A percentile compares a stretch with the other conserved stretches of the same genome.
Conservation (phyloP, 2,888 invertebrate genomes). For the Suillia variegata region DNA sequence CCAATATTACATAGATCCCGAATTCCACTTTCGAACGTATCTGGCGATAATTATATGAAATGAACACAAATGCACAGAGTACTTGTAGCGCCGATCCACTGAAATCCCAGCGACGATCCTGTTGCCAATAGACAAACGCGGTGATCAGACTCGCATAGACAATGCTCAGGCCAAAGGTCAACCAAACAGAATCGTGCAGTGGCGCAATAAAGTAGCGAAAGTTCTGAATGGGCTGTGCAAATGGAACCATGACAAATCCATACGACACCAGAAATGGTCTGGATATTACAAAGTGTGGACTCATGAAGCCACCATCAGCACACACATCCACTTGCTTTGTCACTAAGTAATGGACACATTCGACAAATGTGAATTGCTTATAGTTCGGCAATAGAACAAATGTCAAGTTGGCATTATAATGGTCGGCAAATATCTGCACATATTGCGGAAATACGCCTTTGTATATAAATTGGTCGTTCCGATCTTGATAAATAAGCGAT, state of each 20-base stretch:
- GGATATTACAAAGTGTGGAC: too few species aligned
- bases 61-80: slow-evolving; percentile 12
- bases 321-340: too few species aligned
- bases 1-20: slow-evolving; percentile 16
- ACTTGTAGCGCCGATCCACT: slow-evolving; percentile 18
- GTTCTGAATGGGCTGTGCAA: too few species aligned
- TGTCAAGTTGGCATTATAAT: slow-evolving; percentile 19
- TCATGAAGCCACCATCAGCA: too few species aligned
- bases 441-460: slow-evolving; percentile 19
- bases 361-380: not conserved
- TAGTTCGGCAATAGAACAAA: not conserved
- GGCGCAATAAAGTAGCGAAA: too few species aligned
- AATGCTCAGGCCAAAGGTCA: too few species aligned
- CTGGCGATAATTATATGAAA: not conserved
- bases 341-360: slow-evolving; percentile 10
- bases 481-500: not conserved
- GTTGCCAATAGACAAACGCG: slow-evolving; percentile 1
- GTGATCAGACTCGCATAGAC: slow-evolving; percentile 9
- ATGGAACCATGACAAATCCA: too few species aligned
- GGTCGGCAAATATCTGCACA: slow-evolving; percentile 17
- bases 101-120: slow-evolving; percentile 9
- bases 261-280: too few species aligned
- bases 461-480: not conserved
- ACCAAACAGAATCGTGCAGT: too few species aligned
- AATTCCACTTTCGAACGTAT: slow-evolving; percentile 6